These are phyloP conservation scores for Prionace glauca DNA, from an alignment of 2,797 vertebrate species.

Conservation along the genomic window DNA sequence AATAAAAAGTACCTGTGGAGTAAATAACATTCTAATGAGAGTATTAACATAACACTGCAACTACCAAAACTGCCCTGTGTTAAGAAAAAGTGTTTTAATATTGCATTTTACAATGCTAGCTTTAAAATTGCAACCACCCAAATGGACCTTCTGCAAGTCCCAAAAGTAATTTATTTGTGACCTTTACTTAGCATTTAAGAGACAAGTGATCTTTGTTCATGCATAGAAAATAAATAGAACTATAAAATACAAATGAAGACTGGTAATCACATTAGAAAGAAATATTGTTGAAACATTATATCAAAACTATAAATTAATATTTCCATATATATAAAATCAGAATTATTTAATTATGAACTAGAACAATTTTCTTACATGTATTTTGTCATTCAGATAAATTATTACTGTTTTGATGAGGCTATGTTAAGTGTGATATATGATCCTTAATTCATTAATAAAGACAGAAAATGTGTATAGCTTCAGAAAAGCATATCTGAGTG, in stretches of 20 bases:
- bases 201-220: not conserved
- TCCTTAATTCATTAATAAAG: too few species aligned
- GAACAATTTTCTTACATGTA: not conserved
- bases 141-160: not conserved
- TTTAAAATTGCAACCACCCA: not conserved
- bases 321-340: not conserved
- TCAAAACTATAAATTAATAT: not conserved
- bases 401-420: not conserved
- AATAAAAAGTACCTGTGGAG: not conserved
- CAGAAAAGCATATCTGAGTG: too few species aligned
- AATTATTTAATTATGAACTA: not conserved
- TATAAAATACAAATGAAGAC: not conserved
- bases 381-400: not conserved
- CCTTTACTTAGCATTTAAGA: not conserved
- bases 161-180: not conserved
- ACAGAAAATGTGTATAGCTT: too few species aligned
- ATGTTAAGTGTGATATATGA: too few species aligned
- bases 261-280: not conserved
- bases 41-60: not conserved
- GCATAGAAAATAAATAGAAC: not conserved
- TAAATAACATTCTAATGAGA: slow-evolving; percentile 14
- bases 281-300: not conserved
- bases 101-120: not conserved
- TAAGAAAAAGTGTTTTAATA: not conserved
- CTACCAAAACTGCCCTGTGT: not conserved